Base-by-base conservation (phyloP, 1,140 invertebrate genomes). In the Scylla paramamosain region DNA sequence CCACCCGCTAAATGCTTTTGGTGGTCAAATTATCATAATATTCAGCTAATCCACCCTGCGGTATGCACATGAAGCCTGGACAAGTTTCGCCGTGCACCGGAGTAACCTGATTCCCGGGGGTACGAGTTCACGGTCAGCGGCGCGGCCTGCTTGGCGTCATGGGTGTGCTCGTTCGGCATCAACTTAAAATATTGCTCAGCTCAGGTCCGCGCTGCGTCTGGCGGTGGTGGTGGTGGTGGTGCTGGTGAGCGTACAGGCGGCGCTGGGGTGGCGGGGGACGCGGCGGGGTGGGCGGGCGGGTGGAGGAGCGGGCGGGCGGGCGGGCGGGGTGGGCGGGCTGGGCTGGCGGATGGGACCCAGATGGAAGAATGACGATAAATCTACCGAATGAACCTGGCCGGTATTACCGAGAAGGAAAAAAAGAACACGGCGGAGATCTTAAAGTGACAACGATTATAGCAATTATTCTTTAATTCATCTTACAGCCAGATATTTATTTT, bases 391-490 rank as follows among this genome's bases (percentile, higher is more conserved):
- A 77, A 77, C 67, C 67, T 0, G 20, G 20, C 20, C 25, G 25
- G 67, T 77, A 77, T 28, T 91, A 91, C 52, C 16, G 28, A 77
- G 25, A 45, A 90, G n/a, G 31, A 88, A 89, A 88, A 7, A 89
- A 45, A n/a, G 45, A 28, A 45, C 25, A 29, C n/a, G 67, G 91
- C n/a, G 31, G 32, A 46, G 31, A 88, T 88, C 86, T 83, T n/a
- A 83, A 82, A 92, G 91, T 83, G 91, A 92, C 67, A 92, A n/a
- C 16, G 39, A 83, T 82, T 32, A 86, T 84, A 84, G 82, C 39
- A 82, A 93, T 93, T 28, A 93, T 84, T 93, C 77, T 84, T 93
- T 93, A 88, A 93, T 88, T 93, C 92, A 93, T 88, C 92, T 93
- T 48, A 28, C 32, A 86, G n/a, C 25, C 45, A 25, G 77, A 86